phyloP scores from a whole-genome alignment of 2,797 vertebrate genomes.

The Coracias cyanogaster region DNA sequence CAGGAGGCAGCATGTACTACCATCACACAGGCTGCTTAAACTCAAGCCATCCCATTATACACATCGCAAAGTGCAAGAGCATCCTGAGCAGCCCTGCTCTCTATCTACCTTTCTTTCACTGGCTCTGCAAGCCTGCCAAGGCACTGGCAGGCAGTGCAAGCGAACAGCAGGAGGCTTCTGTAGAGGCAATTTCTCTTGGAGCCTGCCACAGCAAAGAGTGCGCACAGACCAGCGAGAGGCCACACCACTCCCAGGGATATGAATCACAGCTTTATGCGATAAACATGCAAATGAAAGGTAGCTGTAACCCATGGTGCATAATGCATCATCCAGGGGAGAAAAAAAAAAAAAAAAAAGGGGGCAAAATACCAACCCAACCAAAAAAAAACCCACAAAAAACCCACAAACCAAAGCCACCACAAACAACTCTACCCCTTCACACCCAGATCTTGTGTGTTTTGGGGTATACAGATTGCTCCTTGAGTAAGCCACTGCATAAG shows the following conservation, averaged over 20 bases:
- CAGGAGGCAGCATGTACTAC: neutral
- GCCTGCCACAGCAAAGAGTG: neutral
- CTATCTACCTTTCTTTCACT: neutral
- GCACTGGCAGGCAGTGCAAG: neutral
- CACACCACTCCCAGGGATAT: neutral
- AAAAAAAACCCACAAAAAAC: too few species aligned
- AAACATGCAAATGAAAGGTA: accelerated
- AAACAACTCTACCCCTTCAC: neutral
- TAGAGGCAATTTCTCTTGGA: neutral
- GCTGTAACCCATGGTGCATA: neutral
- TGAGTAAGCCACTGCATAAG: neutral
- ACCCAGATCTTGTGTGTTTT: neutral
- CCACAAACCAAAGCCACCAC: too few species aligned
- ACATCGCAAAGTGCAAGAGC: neutral
- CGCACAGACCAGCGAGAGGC: neutral
- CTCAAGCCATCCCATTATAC: neutral
- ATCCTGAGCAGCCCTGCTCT: neutral
- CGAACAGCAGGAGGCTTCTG: accelerated
- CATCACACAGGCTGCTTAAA: neutral
- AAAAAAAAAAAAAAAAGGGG: neutral
- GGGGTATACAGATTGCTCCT: neutral
- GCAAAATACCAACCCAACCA: too few species aligned
- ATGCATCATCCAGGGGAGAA: neutral
- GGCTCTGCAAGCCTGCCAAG: neutral
- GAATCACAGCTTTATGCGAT: neutral